A percentile compares a stretch with the other conserved stretches of the same genome.
Conservation (phyloP, 30 jellyfish, hydroid and myxozoan genomes). For the Turritopsis rubra region DNA sequence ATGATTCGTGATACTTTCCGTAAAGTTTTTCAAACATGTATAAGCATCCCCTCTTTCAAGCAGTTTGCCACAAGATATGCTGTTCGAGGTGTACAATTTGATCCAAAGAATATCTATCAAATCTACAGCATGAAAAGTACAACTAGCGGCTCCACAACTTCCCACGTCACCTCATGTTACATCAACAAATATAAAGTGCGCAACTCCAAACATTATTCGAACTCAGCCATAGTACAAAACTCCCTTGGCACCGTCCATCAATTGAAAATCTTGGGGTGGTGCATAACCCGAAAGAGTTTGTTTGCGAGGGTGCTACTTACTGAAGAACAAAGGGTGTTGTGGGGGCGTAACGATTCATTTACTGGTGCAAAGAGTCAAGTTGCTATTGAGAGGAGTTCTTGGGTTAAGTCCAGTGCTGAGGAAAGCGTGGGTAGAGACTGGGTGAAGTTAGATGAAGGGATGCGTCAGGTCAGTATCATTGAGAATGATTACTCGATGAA, state of each 20-base stretch:
- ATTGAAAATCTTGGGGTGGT: conserved; percentile 42
- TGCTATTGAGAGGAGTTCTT: not conserved
- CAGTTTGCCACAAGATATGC: not conserved
- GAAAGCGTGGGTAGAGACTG: not conserved
- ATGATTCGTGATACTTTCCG: not conserved
- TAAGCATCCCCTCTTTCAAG: not conserved
- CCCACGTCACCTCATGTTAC: conserved; percentile 23
- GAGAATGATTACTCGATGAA: not conserved
- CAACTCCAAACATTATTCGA: not conserved
- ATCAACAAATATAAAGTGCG: not conserved
- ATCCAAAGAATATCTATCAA: not conserved
- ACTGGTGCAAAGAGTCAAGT: not conserved
- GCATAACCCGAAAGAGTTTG: conserved; percentile 39
- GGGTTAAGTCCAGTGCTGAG: not conserved
- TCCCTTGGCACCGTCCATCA: conserved; percentile 34
- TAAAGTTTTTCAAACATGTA: not conserved
- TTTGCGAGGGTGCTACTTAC: conserved; percentile 53
- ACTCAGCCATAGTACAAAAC: not conserved
- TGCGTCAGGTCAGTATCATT: not conserved
- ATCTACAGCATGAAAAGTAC: not conserved
- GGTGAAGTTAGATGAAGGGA: not conserved
- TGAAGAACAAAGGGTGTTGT: conserved; percentile 25
- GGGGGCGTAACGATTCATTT: conserved; percentile 53
- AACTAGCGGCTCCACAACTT: not conserved
- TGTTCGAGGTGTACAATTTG: not conserved